Percentiles rank a stretch among this genome's conserved stretches.
phyloP scores from a whole-genome alignment of 2,797 vertebrate genomes.

The Alca torda region DNA sequence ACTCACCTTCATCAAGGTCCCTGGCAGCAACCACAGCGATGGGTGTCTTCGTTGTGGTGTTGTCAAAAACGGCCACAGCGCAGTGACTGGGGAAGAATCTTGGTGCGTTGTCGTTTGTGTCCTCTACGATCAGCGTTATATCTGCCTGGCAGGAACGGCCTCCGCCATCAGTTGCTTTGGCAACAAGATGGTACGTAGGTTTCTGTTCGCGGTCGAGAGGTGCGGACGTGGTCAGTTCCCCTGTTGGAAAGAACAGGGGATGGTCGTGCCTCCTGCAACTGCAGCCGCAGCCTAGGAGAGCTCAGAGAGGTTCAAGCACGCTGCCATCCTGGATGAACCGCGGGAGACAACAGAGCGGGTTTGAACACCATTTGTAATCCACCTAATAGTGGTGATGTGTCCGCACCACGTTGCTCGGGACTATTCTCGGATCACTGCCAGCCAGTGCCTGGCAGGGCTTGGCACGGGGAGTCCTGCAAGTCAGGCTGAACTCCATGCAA shows the following conservation, averaged over 20 bases:
- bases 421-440: neutral
- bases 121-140: conserved; percentile 83
- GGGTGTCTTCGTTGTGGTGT: conserved; percentile 92
- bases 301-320: neutral
- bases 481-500: neutral
- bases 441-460: neutral
- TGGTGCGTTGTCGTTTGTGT: conserved; percentile 92
- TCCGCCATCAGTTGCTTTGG: conserved; percentile 92
- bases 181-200: conserved; percentile 82
- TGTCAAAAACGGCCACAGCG: conserved; percentile 91
- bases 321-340: neutral
- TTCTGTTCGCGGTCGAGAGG: conserved; percentile 87
- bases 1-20: conserved; percentile 91
- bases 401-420: neutral
- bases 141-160: conserved; percentile 93
- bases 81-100: conserved; percentile 89
- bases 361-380: neutral
- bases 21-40: conserved; percentile 89
- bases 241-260: conserved; percentile 71
- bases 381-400: neutral
- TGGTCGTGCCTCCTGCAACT: neutral
- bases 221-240: conserved; percentile 87
- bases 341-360: neutral
- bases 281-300: neutral
- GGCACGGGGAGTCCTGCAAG: neutral